Conservation (phyloP, 2,113 vertebrate species). For the Gymnobelideus leadbeateri region DNA sequence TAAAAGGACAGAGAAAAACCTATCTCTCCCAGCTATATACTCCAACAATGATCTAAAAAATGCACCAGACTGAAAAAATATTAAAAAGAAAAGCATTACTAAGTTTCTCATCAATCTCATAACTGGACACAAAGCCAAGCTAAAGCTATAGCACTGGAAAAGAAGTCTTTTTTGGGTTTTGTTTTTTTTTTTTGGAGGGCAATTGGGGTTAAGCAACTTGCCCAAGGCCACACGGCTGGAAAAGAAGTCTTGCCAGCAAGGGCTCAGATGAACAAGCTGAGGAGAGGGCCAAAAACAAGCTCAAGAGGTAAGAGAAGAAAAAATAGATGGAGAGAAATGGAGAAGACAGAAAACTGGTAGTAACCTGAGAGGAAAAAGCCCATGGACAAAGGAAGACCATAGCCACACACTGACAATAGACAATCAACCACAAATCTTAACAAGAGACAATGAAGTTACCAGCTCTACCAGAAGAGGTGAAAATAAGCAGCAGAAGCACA, state of each 20-base stretch:
- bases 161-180: no score
- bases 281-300: background rate
- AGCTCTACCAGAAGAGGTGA: background rate
- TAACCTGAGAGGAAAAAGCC: background rate
- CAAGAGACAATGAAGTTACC: background rate
- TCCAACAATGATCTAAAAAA: background rate
- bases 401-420: background rate
- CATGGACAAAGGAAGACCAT: background rate
- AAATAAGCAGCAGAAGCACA: background rate
- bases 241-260: background rate
- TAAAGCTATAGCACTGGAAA: background rate
- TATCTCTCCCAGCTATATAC: background rate
- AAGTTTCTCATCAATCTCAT: background rate
- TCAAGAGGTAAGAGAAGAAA: background rate
- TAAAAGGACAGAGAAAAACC: no score
- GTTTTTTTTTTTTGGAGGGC: no score
- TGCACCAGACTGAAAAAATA: background rate
- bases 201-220: no score
- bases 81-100: background rate
- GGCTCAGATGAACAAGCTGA: background rate
- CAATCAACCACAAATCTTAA: background rate
- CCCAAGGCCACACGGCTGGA: no score
- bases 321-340: background rate
- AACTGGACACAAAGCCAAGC: background rate
- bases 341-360: background rate